phyloP scores from a whole-genome alignment of 1,140 invertebrate genomes.

The Asobara japonica region DNA sequence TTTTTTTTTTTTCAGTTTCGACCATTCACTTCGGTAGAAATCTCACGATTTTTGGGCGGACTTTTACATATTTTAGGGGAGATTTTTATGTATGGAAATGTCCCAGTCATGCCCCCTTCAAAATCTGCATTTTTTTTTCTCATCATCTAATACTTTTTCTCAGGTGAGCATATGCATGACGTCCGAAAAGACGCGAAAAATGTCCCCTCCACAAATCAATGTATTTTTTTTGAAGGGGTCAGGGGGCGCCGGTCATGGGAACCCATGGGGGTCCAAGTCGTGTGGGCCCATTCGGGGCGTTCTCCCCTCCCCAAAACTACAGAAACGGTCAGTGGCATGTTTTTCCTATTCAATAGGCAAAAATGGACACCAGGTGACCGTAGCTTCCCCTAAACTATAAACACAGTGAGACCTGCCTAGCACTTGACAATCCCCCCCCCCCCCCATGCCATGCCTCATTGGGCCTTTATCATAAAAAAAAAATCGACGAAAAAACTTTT shows the following conservation, averaged over 20 bases:
- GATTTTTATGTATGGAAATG: constrained; percentile 20
- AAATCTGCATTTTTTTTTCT: constrained; percentile 29
- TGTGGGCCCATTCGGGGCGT: constrained; percentile 16
- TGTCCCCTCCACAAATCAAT: constrained; percentile 31
- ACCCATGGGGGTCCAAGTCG: constrained; percentile 60
- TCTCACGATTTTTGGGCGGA: constrained; percentile 4
- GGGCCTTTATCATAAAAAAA: not conserved
- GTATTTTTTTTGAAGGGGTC: constrained; percentile 41
- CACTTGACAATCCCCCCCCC: not conserved
- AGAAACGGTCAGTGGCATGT: constrained; percentile 7
- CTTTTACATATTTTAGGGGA: not conserved
- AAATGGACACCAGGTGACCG: constrained; percentile 49
- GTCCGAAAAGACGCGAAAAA: constrained; percentile 43
- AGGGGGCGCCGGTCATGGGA: constrained; percentile 62
- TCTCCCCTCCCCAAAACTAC: not conserved
- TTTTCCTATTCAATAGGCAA: constrained; percentile 38
- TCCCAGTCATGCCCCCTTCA: constrained; percentile 23
- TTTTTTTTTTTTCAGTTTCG: not conserved
- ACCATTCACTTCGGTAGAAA: not conserved
- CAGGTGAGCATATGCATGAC: constrained; percentile 56
- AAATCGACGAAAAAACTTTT: constrained; percentile 6
- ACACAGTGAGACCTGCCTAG: constrained; percentile 21
- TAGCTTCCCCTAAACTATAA: not conserved
- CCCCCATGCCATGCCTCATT: not conserved
- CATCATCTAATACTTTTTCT: constrained; percentile 23